Percentiles rank a stretch among this genome's conserved stretches.
Conservation (phyloP, 35 echinoderm and acorn worm species). For the Heliocidaris erythrogramma region DNA sequence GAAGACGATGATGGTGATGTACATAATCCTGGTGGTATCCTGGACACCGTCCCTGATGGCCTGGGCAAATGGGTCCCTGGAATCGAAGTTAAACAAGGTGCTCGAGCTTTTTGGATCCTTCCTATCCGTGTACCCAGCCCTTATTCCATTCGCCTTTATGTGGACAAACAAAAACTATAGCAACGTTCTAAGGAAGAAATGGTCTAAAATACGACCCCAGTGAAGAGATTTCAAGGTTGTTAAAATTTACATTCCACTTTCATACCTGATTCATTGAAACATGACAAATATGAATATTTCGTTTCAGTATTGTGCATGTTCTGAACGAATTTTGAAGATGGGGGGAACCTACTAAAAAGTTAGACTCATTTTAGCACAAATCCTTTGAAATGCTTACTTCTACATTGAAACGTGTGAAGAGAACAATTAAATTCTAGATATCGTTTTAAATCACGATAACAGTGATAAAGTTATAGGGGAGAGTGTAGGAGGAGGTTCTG, state of each 20-base stretch:
- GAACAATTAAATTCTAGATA: too few relatives aligned
- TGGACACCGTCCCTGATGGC: conserved; percentile 29
- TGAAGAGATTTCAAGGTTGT: not conserved
- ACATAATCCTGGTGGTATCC: not conserved
- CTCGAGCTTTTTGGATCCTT: not conserved
- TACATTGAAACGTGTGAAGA: too few relatives aligned
- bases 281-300: not conserved
- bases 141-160: conserved; percentile 18
- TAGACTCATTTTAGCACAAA: too few relatives aligned
- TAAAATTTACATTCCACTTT: not conserved
- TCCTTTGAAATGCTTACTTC: too few relatives aligned
- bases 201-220: conserved; percentile 13
- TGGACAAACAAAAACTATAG: conserved; percentile 33
- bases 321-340: too few relatives aligned
- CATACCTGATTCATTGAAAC: too few relatives aligned
- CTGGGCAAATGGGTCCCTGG: not conserved
- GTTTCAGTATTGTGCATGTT: not conserved
- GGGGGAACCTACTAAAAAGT: too few relatives aligned
- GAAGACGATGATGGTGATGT: conserved; percentile 15
- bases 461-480: too few relatives aligned
- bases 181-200: not conserved
- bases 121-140: not conserved
- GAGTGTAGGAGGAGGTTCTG: too few relatives aligned
- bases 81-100: not conserved
- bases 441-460: too few relatives aligned